A percentile compares a stretch with the other conserved stretches of the same genome.
These are phyloP conservation scores for Drosophila virilis DNA, from an alignment of 1,140 invertebrate species.

Conservation along the genomic window DNA sequence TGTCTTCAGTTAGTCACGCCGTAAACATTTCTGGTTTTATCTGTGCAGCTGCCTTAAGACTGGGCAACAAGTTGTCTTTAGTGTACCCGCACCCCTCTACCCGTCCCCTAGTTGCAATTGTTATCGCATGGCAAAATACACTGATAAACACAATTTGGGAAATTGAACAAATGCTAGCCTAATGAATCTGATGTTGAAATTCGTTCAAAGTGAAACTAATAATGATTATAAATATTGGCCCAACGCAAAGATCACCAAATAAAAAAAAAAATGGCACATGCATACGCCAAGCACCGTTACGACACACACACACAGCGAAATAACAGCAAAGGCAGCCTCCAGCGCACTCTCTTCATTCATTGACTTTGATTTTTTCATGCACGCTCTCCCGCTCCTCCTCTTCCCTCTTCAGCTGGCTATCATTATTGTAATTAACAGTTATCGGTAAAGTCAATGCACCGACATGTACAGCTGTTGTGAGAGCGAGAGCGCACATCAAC, in stretches of 20 bases:
- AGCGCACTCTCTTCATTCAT: constrained; percentile 5
- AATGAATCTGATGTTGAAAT: constrained; percentile 16
- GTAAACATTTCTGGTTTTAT: constrained; percentile 65
- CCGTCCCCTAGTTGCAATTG: neutral
- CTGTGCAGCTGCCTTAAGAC: constrained; percentile 50
- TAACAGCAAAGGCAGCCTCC: constrained; percentile 23
- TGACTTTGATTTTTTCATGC: neutral
- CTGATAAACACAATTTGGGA: constrained; percentile 31
- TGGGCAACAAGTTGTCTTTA: constrained; percentile 42
- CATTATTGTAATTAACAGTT: constrained; percentile 51
- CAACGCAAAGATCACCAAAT: constrained; percentile 14
- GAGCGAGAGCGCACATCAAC: constrained; percentile 9
- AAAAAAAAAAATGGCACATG: constrained; percentile 9
- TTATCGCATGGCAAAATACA: constrained; percentile 30
- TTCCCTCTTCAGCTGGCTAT: constrained; percentile 9
- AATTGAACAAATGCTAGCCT: constrained; percentile 18
- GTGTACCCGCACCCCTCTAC: neutral
- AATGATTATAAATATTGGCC: constrained; percentile 45
- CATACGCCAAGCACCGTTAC: constrained; percentile 31
- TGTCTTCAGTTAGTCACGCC: constrained; percentile 60
- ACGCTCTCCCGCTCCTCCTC: neutral
- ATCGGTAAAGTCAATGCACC: constrained; percentile 51
- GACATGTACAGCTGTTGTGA: constrained; percentile 24
- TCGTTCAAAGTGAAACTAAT: constrained; percentile 36
- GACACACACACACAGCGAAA: constrained; percentile 18